A percentile compares a stretch with the other conserved stretches of the same genome.
Conservation (phyloP, 2,888 invertebrate genomes). For the Elegia similella region DNA sequence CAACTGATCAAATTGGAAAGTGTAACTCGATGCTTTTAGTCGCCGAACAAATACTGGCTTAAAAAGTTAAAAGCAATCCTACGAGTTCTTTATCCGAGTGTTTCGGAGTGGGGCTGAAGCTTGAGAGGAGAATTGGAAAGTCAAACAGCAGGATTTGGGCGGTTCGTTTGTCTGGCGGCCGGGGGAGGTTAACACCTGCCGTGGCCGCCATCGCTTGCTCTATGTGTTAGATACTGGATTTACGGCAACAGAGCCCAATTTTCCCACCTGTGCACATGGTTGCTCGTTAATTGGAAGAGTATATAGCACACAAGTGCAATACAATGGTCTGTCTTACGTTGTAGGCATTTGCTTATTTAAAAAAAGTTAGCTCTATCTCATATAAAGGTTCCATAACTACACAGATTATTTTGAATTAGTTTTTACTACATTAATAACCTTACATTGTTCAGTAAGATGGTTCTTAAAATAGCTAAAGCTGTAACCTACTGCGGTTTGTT, state of each 20-base stretch:
- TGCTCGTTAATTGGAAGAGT: conserved; percentile 45
- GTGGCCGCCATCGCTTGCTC: conserved; percentile 57
- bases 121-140: conserved; percentile 51
- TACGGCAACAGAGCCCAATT: conserved; percentile 43
- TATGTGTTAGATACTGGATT: conserved; percentile 54
- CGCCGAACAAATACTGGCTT: conserved; percentile 50
- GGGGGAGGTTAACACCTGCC: conserved; percentile 71
- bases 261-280: conserved; percentile 52
- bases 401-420: too few relatives aligned
- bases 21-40: conserved; percentile 61
- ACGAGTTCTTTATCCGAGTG: conserved; percentile 48
- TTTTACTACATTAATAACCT: conserved; percentile 3
- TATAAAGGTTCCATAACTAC: too few relatives aligned
- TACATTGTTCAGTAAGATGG: conserved; percentile 15
- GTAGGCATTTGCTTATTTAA: neutral
- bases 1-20: conserved; percentile 47
- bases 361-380: neutral
- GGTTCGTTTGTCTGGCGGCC: conserved; percentile 67
- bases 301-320: conserved; percentile 34
- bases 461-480: conserved; percentile 4
- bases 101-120: conserved; percentile 45
- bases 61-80: conserved; percentile 50
- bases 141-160: conserved; percentile 72
- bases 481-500: conserved; percentile 5
- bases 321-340: neutral